phyloP scores from a whole-genome alignment of 2,888 invertebrate genomes.

The Unio delphinus region DNA sequence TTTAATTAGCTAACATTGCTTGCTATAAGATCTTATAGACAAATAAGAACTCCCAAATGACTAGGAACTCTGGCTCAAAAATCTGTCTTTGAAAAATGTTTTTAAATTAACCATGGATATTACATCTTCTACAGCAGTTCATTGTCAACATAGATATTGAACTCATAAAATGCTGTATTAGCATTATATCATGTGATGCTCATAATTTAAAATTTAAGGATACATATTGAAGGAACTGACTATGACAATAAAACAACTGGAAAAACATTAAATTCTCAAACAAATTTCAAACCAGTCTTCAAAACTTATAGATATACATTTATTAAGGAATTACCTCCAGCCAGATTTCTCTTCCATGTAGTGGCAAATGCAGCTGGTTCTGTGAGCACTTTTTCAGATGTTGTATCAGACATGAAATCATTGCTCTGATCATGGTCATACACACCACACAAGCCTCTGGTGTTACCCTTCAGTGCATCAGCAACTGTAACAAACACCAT shows the following conservation, averaged over 20 bases:
- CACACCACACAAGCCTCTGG: slow-evolving; percentile 86
- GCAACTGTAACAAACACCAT: slow-evolving; percentile 55
- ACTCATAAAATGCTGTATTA: no score
- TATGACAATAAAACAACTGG: no score
- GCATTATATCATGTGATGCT: no score
- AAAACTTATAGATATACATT: not conserved
- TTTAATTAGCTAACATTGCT: not conserved
- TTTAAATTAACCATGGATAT: no score
- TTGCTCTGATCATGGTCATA: slow-evolving; percentile 81
- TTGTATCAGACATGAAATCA: slow-evolving; percentile 78
- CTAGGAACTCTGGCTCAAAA: no score
- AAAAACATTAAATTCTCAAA: not conserved
- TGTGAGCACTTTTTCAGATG: slow-evolving; percentile 71
- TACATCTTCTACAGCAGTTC: no score
- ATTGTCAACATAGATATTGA: no score
- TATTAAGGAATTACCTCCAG: slow-evolving; percentile 22
- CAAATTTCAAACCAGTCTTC: not conserved
- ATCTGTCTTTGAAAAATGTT: no score
- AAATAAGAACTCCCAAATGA: not conserved
- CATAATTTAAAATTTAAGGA: no score
- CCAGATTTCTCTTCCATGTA: slow-evolving; percentile 51
- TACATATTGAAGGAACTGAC: no score
- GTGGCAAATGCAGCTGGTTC: slow-evolving; percentile 51
- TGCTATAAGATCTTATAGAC: not conserved
- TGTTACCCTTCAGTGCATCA: slow-evolving; percentile 80